phyloP scores from a whole-genome alignment of 2,113 vertebrate genomes.

The Loxodonta africana region DNA sequence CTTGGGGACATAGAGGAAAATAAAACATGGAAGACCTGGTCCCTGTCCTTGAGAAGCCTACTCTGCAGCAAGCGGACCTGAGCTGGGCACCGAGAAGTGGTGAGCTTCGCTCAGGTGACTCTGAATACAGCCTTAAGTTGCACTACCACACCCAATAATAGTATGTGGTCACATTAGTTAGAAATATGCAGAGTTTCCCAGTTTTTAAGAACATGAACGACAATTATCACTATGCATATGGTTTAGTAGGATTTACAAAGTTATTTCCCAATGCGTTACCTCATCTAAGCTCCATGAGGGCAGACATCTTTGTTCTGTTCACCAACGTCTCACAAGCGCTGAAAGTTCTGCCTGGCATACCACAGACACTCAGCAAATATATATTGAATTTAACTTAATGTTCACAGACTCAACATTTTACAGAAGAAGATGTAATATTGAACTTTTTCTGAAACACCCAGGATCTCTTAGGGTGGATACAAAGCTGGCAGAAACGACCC shows the following conservation, averaged over 20 bases:
- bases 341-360: not conserved
- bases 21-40: not conserved
- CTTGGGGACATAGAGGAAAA: not conserved
- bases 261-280: not conserved
- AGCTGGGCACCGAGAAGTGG: not conserved
- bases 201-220: not conserved
- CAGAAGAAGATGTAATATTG: not conserved
- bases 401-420: not conserved
- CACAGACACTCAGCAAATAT: not conserved
- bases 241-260: not conserved
- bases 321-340: not conserved
- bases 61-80: not conserved
- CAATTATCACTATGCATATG: not conserved
- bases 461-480: not conserved
- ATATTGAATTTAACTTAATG: not conserved
- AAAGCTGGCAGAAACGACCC: not conserved
- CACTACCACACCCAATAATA: fast-evolving
- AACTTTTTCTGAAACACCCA: not conserved
- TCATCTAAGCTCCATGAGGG: not conserved
- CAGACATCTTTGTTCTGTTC: not conserved
- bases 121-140: not conserved
- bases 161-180: too few relatives aligned
- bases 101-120: not conserved
- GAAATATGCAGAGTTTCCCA: not conserved
- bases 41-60: not conserved